These are phyloP conservation scores for Tupiocoris notatus DNA, from an alignment of 2,888 invertebrate genomes.

Conservation along the genomic window DNA sequence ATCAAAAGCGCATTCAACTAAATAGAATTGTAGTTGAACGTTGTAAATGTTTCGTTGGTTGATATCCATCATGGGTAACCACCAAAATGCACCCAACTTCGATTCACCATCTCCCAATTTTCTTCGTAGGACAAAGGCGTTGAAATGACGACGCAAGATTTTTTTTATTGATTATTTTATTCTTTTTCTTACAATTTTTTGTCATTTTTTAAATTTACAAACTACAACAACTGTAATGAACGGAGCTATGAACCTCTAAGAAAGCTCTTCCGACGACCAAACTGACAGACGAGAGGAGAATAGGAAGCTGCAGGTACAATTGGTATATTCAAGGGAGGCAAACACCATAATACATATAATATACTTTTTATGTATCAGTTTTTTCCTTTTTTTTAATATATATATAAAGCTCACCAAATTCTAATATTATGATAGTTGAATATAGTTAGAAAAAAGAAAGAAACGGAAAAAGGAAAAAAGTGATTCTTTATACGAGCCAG, in stretches of 20 bases:
- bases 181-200: conserved; percentile 40
- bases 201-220: conserved; percentile 41
- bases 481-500: conserved; percentile 36
- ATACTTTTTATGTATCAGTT: conserved; percentile 38
- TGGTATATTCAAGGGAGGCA: conserved; percentile 52
- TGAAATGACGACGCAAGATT: no score
- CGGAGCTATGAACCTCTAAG: conserved; percentile 42
- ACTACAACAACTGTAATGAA: conserved; percentile 41
- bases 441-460: conserved; percentile 31
- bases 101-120: no score
- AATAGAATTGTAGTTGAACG: no score
- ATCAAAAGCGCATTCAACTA: no score
- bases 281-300: conserved; percentile 41
- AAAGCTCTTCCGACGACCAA: conserved; percentile 41
- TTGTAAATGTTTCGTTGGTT: no score
- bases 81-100: no score
- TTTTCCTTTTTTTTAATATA: conserved; percentile 21
- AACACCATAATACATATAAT: conserved; percentile 40
- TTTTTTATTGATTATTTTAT: conserved; percentile 27
- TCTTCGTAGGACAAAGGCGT: no score
- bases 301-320: conserved; percentile 42
- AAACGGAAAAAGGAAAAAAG: conserved; percentile 34
- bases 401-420: conserved; percentile 38
- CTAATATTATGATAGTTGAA: conserved; percentile 30
- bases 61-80: no score